Conservation (phyloP, 2,113 vertebrate genomes). For the Plotosus lineatus region DNA sequence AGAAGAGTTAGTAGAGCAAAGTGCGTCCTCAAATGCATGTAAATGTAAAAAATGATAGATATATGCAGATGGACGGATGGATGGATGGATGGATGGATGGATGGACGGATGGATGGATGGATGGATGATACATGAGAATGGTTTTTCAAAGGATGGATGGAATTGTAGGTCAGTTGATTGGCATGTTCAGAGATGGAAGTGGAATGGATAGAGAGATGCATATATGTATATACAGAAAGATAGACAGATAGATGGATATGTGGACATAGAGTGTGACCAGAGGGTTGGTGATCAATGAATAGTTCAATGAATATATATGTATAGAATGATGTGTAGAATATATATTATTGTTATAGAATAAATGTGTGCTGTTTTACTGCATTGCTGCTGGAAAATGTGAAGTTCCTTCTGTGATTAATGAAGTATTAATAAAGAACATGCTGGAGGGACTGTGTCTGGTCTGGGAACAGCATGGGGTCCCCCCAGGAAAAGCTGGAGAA, state of each 20-base stretch:
- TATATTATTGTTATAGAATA: too few species aligned
- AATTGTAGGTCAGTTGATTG: too few species aligned
- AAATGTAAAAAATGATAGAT: too few species aligned
- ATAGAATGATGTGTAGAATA: slow-evolving; percentile 6
- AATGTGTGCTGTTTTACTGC: too few species aligned
- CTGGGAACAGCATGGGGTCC: too few species aligned
- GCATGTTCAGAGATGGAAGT: too few species aligned
- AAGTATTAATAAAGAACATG: too few species aligned
- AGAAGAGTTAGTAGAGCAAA: neutral
- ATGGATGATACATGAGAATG: neutral
- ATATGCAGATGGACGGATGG: neutral
- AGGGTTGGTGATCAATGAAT: neutral
- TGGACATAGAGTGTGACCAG: neutral
- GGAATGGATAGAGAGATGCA: neutral
- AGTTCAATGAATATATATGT: neutral
- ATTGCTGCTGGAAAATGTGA: too few species aligned
- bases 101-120: neutral
- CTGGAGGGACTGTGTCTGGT: too few species aligned
- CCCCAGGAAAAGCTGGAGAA: too few species aligned
- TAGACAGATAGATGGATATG: neutral
- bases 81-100: neutral
- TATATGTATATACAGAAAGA: neutral
- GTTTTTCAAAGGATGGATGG: neutral
- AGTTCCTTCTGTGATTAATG: too few species aligned
- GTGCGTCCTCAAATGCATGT: too few species aligned